phyloP scores from a whole-genome alignment of 2,113 vertebrate species.

The Beaufortia kweichowensis region DNA sequence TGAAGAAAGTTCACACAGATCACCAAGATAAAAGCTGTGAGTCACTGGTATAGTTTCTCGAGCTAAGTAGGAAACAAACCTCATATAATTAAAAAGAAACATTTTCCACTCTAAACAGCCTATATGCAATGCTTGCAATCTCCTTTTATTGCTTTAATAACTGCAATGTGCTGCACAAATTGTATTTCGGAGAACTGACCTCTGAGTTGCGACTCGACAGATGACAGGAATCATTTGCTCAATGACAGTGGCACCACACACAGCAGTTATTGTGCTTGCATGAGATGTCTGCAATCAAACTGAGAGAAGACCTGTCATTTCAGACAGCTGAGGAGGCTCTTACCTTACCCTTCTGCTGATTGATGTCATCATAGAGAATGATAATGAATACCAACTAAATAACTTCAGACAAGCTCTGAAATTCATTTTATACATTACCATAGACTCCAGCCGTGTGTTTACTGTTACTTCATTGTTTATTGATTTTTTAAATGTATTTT shows the following conservation, averaged over 20 bases:
- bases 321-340: slow-evolving; percentile 41
- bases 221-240: neutral
- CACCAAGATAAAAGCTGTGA: slow-evolving; percentile 21
- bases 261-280: slow-evolving; percentile 33
- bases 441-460: neutral
- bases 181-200: slow-evolving; percentile 6
- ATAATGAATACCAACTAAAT: slow-evolving; percentile 33
- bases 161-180: neutral
- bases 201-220: neutral
- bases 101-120: neutral
- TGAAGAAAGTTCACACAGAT: neutral
- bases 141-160: neutral
- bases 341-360: slow-evolving; percentile 44
- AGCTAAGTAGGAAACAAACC: neutral
- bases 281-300: slow-evolving; percentile 52
- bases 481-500: too few species aligned
- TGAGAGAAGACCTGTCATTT: slow-evolving; percentile 46
- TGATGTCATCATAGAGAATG: slow-evolving; percentile 45
- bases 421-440: neutral
- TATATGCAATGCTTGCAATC: neutral
- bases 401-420: slow-evolving; percentile 15
- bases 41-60: slow-evolving; percentile 22
- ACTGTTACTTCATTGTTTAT: neutral
- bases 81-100: slow-evolving; percentile 2
- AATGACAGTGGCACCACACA: slow-evolving; percentile 1